Base-by-base conservation (phyloP, 2,888 invertebrate species). In the Melinopterus prodromus region DNA sequence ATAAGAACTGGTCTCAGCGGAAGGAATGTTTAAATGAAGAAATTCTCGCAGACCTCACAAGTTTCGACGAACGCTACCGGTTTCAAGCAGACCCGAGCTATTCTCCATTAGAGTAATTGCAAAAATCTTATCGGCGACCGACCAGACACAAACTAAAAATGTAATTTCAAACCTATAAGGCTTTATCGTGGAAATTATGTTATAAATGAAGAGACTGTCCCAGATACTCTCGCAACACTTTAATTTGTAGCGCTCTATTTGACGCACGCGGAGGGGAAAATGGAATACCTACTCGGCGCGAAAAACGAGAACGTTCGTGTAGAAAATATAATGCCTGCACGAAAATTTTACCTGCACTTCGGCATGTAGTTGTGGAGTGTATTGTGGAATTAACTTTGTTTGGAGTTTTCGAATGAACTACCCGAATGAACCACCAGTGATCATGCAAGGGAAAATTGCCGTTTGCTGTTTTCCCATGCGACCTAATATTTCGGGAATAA, bases 61-160 rank as follows among this genome's bases (percentile, higher is more conserved):
- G 53, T 9, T 53, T 53, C 53, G 53, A 53, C 53, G 53, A 53
- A 53, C 53, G 12, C 53, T 53, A 12, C 53, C 12, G 53, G 53
- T 12, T 53, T 53, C 2, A 53, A 26, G 53, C 53, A 53, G 53
- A 53, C 53, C 9, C 53, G 53, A 53, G 53, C 53, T 6, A 53
- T 53, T 53, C 53, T 53, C 53, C 53, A 53, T 53, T 53, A 53
- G 53, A 53, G 53, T 53, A 53, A 53, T 53, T 53, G 53, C 53
- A 53, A 53, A 53, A 53, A 53, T 53, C 53, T 53, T 53, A 53
- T 53, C 53, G 53, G 53, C 53, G 53, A 53, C 53, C 53, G 53
- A 53, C 9, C 53, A 53, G 53, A 53, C 53, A 53, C 53, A 53
- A 53, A 53, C 53, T 53, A 53, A 53, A 53, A 53, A 53, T 53